Evolutionary conservation across 2,888 invertebrate genomes (phyloP).

Genomic region (Bembecia ichneumoniformis): DNA sequence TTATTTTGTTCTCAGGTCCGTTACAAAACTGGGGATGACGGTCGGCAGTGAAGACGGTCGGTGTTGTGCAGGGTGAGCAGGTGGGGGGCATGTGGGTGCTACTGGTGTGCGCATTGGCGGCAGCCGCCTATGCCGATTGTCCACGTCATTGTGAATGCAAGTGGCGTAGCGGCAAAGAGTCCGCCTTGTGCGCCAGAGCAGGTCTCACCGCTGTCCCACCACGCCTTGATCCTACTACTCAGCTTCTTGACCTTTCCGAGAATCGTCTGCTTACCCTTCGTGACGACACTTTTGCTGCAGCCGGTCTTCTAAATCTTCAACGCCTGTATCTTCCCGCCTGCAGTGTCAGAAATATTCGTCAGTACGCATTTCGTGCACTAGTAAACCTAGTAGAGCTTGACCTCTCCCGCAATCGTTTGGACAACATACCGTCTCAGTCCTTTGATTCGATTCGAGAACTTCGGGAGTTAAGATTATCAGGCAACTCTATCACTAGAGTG

Average conservation of each 20-base stretch:
- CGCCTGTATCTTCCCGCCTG: conserved; percentile 83
- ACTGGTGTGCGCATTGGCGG: conserved; percentile 57
- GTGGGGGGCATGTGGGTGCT: conserved; percentile 74
- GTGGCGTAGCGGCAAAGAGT: conserved; percentile 91
- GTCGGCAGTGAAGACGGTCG: conserved; percentile 49
- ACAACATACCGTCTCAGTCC: conserved; percentile 79
- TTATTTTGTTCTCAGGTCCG: conserved; percentile 32
- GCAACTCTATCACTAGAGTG: conserved; percentile 81
- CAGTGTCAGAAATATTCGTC: conserved; percentile 77
- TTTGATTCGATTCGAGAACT: conserved; percentile 82
- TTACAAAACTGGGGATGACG: conserved; percentile 50
- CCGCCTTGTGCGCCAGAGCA: conserved; percentile 83
- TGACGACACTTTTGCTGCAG: conserved; percentile 81
- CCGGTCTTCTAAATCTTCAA: conserved; percentile 84
- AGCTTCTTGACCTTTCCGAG: conserved; percentile 83
- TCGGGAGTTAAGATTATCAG: conserved; percentile 80
- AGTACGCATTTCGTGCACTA: conserved; percentile 82
- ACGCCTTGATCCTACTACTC: conserved; percentile 83
- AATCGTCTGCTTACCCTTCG: conserved; percentile 78
- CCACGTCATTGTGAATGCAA: conserved; percentile 87
- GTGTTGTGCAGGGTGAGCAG: conserved; percentile 54
- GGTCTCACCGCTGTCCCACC: conserved; percentile 81
- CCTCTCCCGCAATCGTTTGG: conserved; percentile 80
- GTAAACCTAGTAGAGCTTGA: conserved; percentile 87
- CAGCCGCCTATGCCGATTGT: conserved; percentile 75